phyloP scores from a whole-genome alignment of 1,140 invertebrate species.

The Ctenoplectra terminalis region DNA sequence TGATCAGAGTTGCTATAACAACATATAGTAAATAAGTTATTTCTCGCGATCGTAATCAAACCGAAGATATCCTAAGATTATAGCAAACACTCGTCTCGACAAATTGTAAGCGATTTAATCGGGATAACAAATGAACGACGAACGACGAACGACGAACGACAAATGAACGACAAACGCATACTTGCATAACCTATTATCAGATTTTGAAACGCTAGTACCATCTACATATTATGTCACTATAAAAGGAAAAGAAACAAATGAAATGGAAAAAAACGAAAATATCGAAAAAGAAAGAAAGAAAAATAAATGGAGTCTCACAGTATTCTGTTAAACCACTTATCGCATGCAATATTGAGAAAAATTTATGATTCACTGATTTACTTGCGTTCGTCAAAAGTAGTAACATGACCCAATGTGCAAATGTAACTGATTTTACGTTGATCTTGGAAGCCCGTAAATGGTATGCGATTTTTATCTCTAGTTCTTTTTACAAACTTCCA shows the following conservation, averaged over 20 bases:
- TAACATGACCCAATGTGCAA: slow-evolving; percentile 43
- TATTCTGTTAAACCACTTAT: not conserved
- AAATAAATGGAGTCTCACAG: not conserved
- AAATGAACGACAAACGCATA: not conserved
- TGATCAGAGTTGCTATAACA: slow-evolving; percentile 27
- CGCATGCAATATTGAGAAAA: too few species aligned
- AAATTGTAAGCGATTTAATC: too few species aligned
- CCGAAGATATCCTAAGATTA: not conserved
- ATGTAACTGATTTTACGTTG: not conserved
- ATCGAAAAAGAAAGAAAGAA: not conserved
- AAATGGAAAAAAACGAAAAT: not conserved
- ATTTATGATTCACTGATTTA: slow-evolving; percentile 59
- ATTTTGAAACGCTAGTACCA: too few species aligned
- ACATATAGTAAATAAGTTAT: not conserved
- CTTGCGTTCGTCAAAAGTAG: slow-evolving; percentile 57
- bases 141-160: too few species aligned
- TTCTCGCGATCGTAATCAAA: not conserved
- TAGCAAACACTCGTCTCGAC: not conserved
- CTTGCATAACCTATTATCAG: not conserved
- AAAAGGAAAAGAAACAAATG: not conserved
- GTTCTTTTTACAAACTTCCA: not conserved
- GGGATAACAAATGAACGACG: too few species aligned
- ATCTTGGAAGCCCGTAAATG: not conserved
- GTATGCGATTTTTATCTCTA: too few species aligned
- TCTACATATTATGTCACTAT: not conserved